Conservation (phyloP, 2,888 invertebrate genomes). For the Apodemia hepburni region DNA sequence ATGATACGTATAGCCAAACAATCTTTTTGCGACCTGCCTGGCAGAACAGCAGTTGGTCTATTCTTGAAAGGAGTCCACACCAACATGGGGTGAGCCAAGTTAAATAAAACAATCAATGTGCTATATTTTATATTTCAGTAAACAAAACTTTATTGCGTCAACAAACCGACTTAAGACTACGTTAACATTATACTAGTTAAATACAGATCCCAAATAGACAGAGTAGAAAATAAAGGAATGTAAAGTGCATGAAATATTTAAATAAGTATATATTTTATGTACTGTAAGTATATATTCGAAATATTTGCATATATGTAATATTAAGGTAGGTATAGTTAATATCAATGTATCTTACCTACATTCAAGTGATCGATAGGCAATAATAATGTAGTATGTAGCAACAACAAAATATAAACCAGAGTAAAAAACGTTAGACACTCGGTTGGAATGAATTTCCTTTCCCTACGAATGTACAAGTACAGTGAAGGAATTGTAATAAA, state of each 20-base stretch:
- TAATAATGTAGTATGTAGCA: too few relatives aligned
- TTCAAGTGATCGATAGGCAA: not conserved
- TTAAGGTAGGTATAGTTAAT: not conserved
- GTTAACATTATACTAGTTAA: conserved; percentile 19
- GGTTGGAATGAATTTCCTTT: too few relatives aligned
- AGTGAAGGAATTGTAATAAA: too few relatives aligned
- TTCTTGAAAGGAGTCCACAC: too few relatives aligned
- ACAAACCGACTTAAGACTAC: conserved; percentile 22
- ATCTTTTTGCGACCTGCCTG: too few relatives aligned
- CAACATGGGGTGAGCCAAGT: not conserved
- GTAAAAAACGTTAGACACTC: too few relatives aligned
- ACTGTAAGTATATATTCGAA: not conserved
- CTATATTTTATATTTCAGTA: conserved; percentile 64
- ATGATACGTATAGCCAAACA: too few relatives aligned
- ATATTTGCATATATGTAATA: not conserved
- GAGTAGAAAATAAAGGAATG: conserved; percentile 13
- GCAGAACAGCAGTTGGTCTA: too few relatives aligned
- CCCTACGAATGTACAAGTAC: too few relatives aligned
- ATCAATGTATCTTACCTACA: not conserved
- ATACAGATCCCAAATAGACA: conserved; percentile 26
- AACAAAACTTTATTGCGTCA: conserved; percentile 61
- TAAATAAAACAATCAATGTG: conserved; percentile 42
- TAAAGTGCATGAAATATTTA: not conserved
- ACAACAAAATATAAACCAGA: too few relatives aligned
- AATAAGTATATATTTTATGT: not conserved